Base-by-base conservation (phyloP, 2,797 vertebrate species). In the Nannoperca obscura region DNA sequence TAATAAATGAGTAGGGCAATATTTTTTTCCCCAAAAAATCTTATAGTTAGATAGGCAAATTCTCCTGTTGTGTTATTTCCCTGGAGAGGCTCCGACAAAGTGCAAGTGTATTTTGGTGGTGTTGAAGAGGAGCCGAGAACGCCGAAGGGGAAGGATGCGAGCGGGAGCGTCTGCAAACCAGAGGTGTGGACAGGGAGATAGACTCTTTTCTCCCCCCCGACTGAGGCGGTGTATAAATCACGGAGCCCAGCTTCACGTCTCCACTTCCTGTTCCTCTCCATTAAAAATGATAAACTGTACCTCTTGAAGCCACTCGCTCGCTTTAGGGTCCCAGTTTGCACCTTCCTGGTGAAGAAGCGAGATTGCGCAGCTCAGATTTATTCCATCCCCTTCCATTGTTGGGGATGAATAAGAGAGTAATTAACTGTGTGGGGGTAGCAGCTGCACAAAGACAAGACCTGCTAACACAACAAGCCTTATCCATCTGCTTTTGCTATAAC, bases 251-350 rank as follows among this genome's bases (percentile, higher is more conserved):
- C 87, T 91, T 89, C 86, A 85, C 19, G 86, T 92, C 91, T 90
- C 87, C 83, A 91, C 92, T 94, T 94, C 93, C 92, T 92, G 90
- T 92, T 94, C 90, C 91, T 93, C 94, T 93, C 94, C 91, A 95
- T 95, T 95, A 94, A 94, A 94, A 92, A 93, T 95, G 93, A 95
- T 94, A 93, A 94, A 95, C 90, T 91, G 91, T 89, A 92, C 86
- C 88, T 93, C 92, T 91, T 86, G 90, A 92, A 94, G 87, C 87
- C 84, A 85, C 90, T 93, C 83, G 87, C 90, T 88, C 79, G 86
- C 93, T 92, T 91, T 85, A 89, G 88, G 91, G 91, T 91, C 91
- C 91, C 90, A 90, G 89, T 90, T 87, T 91, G 88, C 91, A 92
- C 89, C 92, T 90, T 90, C 85, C 79, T 44, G 82, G 90, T 82